A percentile compares a stretch with the other conserved stretches of the same genome.
Conservation (phyloP, 2,888 invertebrate species). For the Operophtera brumata region DNA sequence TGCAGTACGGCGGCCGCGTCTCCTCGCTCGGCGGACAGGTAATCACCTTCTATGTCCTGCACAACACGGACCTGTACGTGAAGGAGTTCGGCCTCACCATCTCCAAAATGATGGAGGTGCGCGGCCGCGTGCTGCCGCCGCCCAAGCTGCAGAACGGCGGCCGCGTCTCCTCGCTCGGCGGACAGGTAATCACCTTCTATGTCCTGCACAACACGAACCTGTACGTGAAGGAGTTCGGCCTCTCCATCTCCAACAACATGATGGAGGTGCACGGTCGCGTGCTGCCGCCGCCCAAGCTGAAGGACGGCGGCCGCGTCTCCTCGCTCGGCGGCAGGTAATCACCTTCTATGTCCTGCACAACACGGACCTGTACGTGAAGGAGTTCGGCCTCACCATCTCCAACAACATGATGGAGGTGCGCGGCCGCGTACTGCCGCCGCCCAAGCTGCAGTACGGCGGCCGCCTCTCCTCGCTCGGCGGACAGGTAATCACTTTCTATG, state of each 20-base stretch:
- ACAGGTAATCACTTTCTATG: too few relatives aligned
- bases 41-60: too few relatives aligned
- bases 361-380: slow-evolving; percentile 98
- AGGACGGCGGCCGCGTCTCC: slow-evolving; percentile 98
- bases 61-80: not conserved
- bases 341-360: too few relatives aligned
- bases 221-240: slow-evolving; percentile 6
- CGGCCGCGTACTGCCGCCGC: slow-evolving; percentile 98
- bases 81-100: slow-evolving; percentile 6
- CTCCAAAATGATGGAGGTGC: slow-evolving; percentile 96
- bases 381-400: slow-evolving; percentile 98
- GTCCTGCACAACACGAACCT: too few relatives aligned
- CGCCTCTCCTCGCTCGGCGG: slow-evolving; percentile 94
- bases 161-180: slow-evolving; percentile 93
- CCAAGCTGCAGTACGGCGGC: slow-evolving; percentile 99
- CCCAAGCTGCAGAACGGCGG: slow-evolving; percentile 99
- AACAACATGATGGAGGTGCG: slow-evolving; percentile 99
- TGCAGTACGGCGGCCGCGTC: slow-evolving; percentile 99
- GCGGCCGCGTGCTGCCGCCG: slow-evolving; percentile 98
- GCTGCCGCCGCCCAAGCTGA: slow-evolving; percentile 97
- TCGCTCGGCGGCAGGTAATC: slow-evolving; percentile 92
- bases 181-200: too few relatives aligned
- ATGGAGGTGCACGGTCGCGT: slow-evolving; percentile 99
- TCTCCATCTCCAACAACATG: slow-evolving; percentile 98
- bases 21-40: slow-evolving; percentile 93